These are phyloP conservation scores for Leucania comma DNA, from an alignment of 2,888 invertebrate genomes.

Conservation along the genomic window DNA sequence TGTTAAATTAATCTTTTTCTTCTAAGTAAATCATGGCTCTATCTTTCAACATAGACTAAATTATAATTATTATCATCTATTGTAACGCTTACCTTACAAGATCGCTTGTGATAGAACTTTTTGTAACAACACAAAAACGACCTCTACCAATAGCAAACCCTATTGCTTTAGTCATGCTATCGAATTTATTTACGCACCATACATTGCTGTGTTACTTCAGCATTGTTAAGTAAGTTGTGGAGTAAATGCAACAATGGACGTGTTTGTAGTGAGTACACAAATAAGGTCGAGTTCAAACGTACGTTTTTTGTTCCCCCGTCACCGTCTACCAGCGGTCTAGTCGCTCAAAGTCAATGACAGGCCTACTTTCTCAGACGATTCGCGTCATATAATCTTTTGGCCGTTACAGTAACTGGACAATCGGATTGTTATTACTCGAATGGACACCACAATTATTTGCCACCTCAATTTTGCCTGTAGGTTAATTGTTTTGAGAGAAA, in stretches of 20 bases:
- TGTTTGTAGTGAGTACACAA: background rate
- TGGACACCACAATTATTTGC: slow-evolving; percentile 79
- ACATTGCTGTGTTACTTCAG: slow-evolving; percentile 32
- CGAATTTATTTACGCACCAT: background rate
- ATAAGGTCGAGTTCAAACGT: background rate
- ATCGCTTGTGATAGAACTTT: slow-evolving; percentile 58
- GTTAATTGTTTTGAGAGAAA: slow-evolving; percentile 75
- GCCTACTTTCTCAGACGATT: slow-evolving; percentile 85
- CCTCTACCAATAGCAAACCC: slow-evolving; percentile 10
- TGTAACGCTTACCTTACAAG: slow-evolving; percentile 55
- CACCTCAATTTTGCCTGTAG: slow-evolving; percentile 54
- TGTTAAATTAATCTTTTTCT: slow-evolving; percentile 42
- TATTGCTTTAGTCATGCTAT: background rate
- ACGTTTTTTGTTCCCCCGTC: slow-evolving; percentile 52
- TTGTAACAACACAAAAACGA: slow-evolving; percentile 62
- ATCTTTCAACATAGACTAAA: slow-evolving; percentile 47
- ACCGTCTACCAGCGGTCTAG: slow-evolving; percentile 86
- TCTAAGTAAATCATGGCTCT: slow-evolving; percentile 38
- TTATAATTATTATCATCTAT: slow-evolving; percentile 61
- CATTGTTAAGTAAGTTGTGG: background rate
- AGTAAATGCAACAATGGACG: slow-evolving; percentile 62
- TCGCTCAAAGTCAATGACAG: slow-evolving; percentile 82
- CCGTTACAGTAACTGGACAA: slow-evolving; percentile 82
- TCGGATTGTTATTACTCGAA: slow-evolving; percentile 79
- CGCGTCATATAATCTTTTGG: slow-evolving; percentile 81